Conservation (phyloP, 2,113 vertebrate genomes). For the Tretioscincus oriximinensis region DNA sequence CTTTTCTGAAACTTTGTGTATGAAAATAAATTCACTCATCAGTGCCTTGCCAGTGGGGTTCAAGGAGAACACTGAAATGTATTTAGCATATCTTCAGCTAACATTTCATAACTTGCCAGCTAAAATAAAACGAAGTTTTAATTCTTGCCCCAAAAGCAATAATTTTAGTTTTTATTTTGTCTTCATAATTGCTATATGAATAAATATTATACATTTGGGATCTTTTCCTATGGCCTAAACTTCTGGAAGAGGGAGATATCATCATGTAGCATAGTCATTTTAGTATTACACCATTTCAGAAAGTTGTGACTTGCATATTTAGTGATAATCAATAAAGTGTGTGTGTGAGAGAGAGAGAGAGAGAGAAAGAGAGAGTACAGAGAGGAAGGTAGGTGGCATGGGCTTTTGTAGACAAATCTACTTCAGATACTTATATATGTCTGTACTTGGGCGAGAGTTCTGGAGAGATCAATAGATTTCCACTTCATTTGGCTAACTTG, state of each 20-base stretch:
- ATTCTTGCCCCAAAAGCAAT: not conserved
- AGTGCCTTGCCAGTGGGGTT: slow-evolving; percentile 6
- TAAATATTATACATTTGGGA: slow-evolving; percentile 2
- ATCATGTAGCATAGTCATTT: not conserved
- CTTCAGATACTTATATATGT: too few relatives aligned
- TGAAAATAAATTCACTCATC: slow-evolving; percentile 23
- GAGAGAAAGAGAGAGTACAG: too few relatives aligned
- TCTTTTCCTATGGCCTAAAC: not conserved
- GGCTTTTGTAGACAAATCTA: too few relatives aligned
- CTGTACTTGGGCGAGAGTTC: too few relatives aligned
- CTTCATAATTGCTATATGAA: not conserved
- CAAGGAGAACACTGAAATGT: slow-evolving; percentile 4
- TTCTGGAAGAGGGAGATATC: not conserved
- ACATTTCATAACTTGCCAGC: not conserved
- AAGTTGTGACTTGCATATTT: not conserved
- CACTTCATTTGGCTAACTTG: too few relatives aligned
- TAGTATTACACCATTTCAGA: not conserved
- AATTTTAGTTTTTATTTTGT: slow-evolving; percentile 14
- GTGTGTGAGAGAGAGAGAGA: too few relatives aligned
- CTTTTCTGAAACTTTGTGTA: slow-evolving; percentile 32
- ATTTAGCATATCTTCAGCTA: not conserved
- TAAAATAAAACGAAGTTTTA: slow-evolving; percentile 12
- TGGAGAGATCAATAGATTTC: too few relatives aligned
- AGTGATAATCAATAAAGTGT: not conserved
- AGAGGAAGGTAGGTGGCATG: too few relatives aligned